Evolutionary conservation across 2,888 invertebrate species (phyloP), one percentile per base, ranked within the genome.

Genomic region (Coremacera marginata): DNA sequence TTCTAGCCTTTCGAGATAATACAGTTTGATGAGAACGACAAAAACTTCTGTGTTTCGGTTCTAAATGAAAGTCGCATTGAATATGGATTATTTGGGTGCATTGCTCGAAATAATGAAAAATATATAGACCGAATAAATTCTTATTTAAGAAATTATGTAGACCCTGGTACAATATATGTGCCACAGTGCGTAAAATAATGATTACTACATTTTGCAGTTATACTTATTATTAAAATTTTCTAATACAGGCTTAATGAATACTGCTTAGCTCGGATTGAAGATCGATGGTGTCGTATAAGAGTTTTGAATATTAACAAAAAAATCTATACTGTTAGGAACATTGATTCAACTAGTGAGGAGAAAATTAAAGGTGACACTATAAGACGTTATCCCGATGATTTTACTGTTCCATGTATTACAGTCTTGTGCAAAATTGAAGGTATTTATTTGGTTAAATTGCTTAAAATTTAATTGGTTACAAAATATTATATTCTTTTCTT

Each of bases 211-310:
- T 37, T 74, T 60, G 22, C 44, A 31, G 5, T 52, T 34, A 62
- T 37, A 19, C n/a, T 22, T 31, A 1, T 49, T 75, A 0, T 62
- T 2, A 19, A 5, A 34, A 11, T 3, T 70, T n/a, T 37, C 37
- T 11, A 22, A 37, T 65, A 1, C 51, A 84, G 84, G 60, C 34
- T 79, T 19, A 74, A 82, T 14, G 84, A 84, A 78, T 84, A 83
- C 51, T 84, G 84, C 67, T 68, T 84, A 68, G 84, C 84, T 5
- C 80, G 78, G 11, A 83, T 62, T 63, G 80, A 83, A 67, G 77
- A 79, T 11, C 79, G 74, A 5, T 84, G 84, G 84, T 83, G 83
- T 77, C 84, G 84, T 2, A 84, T 82, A 14, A 82, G 82, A 71
- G 83, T 80, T 0, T 65, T 82, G 1, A 80, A 77, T 57, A 52